Base-by-base conservation (phyloP, 2,888 invertebrate genomes). In the Drosophila greeni region DNA sequence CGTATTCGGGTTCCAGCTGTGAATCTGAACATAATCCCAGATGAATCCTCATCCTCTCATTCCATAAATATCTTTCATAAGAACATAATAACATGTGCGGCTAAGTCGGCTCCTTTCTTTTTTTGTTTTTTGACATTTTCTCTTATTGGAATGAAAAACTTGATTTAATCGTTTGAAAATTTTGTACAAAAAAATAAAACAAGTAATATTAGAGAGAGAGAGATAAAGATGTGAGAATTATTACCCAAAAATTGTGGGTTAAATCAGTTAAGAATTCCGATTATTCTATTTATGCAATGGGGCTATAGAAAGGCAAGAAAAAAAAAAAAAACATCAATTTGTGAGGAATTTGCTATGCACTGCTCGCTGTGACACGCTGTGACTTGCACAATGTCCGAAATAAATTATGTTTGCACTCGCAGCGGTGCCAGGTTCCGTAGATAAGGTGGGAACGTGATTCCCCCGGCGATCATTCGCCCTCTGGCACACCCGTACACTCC, bases 371-470 rank as follows among this genome's bases (percentile, higher is more conserved):
- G 36, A 37, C 20, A 33, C n/a, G 5, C 49, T 20, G 20, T 47
- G 45, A 47, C 45, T 57, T 56, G 57, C 45, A 58, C 47, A 48
- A 48, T 20, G 33, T 26, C 40, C 31, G 18, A 59, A 60, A 58
- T 47, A 58, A 47, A 60, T 60, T 7, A 60, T 62, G 61, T 37
- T 43, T 64, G 52, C 64, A 47, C 29, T 52, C 48, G 31, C 45
- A 9, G 9, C 45, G 40, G 51, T 62, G 61, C 61, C 61, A 61
- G 61, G 62, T 64, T 37, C 52, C 52, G 20, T 16, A 34, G 64
- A 47, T 64, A 64, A 54, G 65, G 39, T 54, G 47, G 53, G 47
- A 65, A 65, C 42, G 64, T 48, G 54, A 48, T 34, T 65, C 34
- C 65, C 64, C 65, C 11, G 18, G 49, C 62, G 62, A 61, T 61